Evolutionary conservation across 2,888 invertebrate species (phyloP).

Genomic region (Schrankia costaestrigalis): DNA sequence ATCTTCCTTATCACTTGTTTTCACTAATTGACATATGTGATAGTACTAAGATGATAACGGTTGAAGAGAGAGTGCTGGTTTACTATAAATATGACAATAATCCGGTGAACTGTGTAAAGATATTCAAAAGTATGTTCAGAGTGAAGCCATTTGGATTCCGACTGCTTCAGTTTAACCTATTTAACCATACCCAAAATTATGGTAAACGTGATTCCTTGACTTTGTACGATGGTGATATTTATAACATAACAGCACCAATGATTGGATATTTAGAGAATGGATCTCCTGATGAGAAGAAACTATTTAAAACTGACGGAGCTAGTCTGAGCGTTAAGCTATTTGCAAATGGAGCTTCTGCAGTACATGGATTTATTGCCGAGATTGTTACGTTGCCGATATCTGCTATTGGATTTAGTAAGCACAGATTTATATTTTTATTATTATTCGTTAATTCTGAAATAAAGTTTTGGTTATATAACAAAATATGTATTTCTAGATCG

Average conservation of each 20-base stretch:
- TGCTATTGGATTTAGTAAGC: conserved; percentile 93
- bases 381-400: conserved; percentile 96
- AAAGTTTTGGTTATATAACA: too few species aligned
- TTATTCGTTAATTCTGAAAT: too few species aligned
- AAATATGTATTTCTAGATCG: conserved; percentile 83
- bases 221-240: conserved; percentile 95
- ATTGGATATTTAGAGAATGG: conserved; percentile 88
- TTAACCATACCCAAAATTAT: conserved; percentile 90
- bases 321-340: conserved; percentile 94
- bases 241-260: conserved; percentile 88
- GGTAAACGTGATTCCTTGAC: conserved; percentile 91
- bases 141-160: conserved; percentile 95
- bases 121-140: conserved; percentile 92
- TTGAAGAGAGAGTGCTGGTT: conserved; percentile 93
- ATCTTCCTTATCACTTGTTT: conserved; percentile 94
- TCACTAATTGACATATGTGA: conserved; percentile 98
- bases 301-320: conserved; percentile 87
- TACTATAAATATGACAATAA: conserved; percentile 98
- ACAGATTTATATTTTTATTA: too few species aligned
- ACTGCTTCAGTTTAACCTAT: conserved; percentile 94
- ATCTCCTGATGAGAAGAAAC: conserved; percentile 85
- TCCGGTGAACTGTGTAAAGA: conserved; percentile 98
- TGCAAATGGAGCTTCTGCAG: conserved; percentile 96
- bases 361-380: conserved; percentile 98
- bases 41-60: conserved; percentile 92